Conservation (phyloP, 2,113 vertebrate genomes). For the Sapajus apella region DNA sequence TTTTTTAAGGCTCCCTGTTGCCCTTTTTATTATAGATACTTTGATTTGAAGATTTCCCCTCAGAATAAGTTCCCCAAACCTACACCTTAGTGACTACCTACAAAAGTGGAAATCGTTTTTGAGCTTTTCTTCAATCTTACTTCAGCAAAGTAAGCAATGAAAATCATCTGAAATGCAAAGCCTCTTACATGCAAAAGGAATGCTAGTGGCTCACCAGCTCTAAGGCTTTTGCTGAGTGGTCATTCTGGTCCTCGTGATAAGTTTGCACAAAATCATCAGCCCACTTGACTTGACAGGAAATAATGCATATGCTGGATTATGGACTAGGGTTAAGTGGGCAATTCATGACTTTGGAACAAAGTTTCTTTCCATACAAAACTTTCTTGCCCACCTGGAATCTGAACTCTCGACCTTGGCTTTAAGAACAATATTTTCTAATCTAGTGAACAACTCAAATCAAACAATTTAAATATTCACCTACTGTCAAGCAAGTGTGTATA, state of each 20-base stretch:
- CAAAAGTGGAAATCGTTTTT: neutral
- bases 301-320: neutral
- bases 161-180: neutral
- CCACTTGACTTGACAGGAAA: neutral
- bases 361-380: neutral
- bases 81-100: neutral
- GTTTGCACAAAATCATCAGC: neutral
- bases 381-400: conserved; percentile 4
- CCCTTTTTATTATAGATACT: neutral
- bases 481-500: neutral
- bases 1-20: neutral
- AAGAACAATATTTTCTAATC: conserved; percentile 5
- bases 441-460: neutral
- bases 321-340: neutral
- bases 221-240: neutral
- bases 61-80: neutral
- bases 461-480: conserved; percentile 9
- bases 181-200: neutral
- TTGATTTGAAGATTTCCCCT: conserved; percentile 43
- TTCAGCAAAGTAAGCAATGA: neutral
- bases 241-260: neutral
- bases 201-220: neutral
- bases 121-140: neutral
- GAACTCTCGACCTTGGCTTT: conserved; percentile 23
- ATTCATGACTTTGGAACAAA: neutral